These are phyloP conservation scores for Melinopterus prodromus DNA, from an alignment of 2,888 invertebrate genomes.

Conservation along the genomic window DNA sequence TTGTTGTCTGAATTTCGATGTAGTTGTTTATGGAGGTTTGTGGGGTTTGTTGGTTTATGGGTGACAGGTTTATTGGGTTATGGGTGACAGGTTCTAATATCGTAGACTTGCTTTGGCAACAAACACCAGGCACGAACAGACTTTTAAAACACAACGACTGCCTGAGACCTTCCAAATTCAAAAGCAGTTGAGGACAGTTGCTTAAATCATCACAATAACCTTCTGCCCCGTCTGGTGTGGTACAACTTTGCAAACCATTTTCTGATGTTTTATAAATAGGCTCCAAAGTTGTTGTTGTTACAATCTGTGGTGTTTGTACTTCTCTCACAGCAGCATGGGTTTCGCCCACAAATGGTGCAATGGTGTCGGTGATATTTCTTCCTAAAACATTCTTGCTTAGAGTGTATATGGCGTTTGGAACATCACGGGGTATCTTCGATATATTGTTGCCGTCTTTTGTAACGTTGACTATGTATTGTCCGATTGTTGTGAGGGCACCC, in stretches of 20 bases:
- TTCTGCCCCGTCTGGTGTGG: conserved; percentile 80
- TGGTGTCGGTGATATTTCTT: conserved; percentile 81
- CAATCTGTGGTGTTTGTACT: conserved; percentile 43
- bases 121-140: conserved; percentile 90
- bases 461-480: conserved; percentile 85
- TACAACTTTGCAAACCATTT: conserved; percentile 70
- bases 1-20: conserved; percentile 46
- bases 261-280: conserved; percentile 44
- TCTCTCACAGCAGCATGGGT: conserved; percentile 50
- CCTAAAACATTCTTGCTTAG: conserved; percentile 82
- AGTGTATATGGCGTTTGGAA: conserved; percentile 80
- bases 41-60: conserved; percentile 23
- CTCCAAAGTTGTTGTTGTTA: conserved; percentile 60
- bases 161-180: conserved; percentile 82
- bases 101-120: conserved; percentile 74
- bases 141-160: conserved; percentile 92
- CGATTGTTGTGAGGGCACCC: conserved; percentile 87
- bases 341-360: conserved; percentile 75
- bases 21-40: not conserved
- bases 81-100: conserved; percentile 32
- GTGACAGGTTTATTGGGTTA: conserved; percentile 11
- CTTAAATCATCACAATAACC: conserved; percentile 89
- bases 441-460: conserved; percentile 65
- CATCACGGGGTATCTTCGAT: conserved; percentile 60
- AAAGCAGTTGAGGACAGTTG: conserved; percentile 83